phyloP scores from a whole-genome alignment of 1,140 invertebrate species.

The Halictus rubicundus region DNA sequence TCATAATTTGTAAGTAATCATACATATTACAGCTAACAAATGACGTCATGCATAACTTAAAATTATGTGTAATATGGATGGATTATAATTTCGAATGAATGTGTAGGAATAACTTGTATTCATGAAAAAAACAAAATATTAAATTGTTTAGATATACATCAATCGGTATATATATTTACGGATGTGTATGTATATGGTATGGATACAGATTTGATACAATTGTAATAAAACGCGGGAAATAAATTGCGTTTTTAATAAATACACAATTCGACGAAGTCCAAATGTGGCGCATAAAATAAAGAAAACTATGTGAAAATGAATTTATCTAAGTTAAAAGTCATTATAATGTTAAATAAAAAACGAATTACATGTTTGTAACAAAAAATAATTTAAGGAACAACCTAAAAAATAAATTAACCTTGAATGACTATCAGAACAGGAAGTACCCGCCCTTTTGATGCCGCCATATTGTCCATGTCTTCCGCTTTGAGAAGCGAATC shows the following conservation, averaged over 20 bases:
- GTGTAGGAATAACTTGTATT: not conserved
- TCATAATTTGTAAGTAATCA: not conserved
- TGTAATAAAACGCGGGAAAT: constrained; percentile 8
- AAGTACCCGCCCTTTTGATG: constrained; percentile 66
- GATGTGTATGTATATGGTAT: not conserved
- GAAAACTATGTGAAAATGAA: not conserved
- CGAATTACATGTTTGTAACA: not conserved
- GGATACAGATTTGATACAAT: not conserved
- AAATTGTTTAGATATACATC: not conserved
- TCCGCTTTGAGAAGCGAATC: constrained; percentile 56
- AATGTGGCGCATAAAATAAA: not conserved
- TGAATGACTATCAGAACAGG: constrained; percentile 43
- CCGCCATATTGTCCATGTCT: constrained; percentile 66
- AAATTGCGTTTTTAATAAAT: not conserved
- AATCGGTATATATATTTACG: too few relatives aligned
- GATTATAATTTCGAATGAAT: not conserved
- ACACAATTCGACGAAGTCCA: not conserved
- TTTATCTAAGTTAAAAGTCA: not conserved
- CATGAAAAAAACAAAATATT: not conserved
- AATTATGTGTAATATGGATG: not conserved
- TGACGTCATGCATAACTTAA: not conserved
- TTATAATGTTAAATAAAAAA: not conserved
- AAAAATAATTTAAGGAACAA: not conserved
- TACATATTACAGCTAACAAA: not conserved
- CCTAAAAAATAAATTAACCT: constrained; percentile 20